Percentiles rank a stretch among this genome's conserved stretches.
Conservation (phyloP, 2,113 vertebrate genomes). For the Callipepla squamata region DNA sequence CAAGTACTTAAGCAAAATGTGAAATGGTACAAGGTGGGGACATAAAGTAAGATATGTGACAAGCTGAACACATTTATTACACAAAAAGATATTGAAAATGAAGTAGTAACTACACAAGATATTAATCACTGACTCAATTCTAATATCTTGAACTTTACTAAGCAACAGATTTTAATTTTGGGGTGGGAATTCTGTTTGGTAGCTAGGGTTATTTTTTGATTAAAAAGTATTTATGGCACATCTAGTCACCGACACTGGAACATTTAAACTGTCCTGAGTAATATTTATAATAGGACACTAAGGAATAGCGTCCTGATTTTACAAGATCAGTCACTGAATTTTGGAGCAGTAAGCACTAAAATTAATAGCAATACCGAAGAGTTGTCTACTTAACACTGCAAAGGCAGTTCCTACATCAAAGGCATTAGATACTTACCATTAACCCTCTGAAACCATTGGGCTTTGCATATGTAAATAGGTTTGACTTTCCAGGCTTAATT, state of each 20-base stretch:
- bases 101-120: conserved; percentile 71
- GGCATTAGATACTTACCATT: not conserved
- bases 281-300: not conserved
- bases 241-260: not conserved
- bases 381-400: not conserved
- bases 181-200: conserved; percentile 21
- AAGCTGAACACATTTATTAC: conserved; percentile 76
- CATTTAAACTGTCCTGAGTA: not conserved
- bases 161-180: conserved; percentile 57
- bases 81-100: conserved; percentile 69
- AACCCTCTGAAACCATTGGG: not conserved
- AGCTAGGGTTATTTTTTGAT: not conserved
- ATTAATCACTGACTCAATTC: conserved; percentile 72
- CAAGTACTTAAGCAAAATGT: conserved; percentile 75
- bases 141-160: conserved; percentile 53
- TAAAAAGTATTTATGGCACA: not conserved
- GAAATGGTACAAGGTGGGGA: conserved; percentile 74
- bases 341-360: not conserved
- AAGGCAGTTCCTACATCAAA: not conserved
- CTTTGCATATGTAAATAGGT: conserved; percentile 4
- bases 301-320: not conserved
- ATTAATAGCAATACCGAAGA: not conserved
- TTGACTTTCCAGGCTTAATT: conserved; percentile 15
- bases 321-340: not conserved
- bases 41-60: conserved; percentile 78